Percentiles rank a stretch among this genome's conserved stretches.
These are phyloP conservation scores for Globodera ellingtonae DNA, from an alignment of 1,140 invertebrate genomes.

Conservation along the genomic window DNA sequence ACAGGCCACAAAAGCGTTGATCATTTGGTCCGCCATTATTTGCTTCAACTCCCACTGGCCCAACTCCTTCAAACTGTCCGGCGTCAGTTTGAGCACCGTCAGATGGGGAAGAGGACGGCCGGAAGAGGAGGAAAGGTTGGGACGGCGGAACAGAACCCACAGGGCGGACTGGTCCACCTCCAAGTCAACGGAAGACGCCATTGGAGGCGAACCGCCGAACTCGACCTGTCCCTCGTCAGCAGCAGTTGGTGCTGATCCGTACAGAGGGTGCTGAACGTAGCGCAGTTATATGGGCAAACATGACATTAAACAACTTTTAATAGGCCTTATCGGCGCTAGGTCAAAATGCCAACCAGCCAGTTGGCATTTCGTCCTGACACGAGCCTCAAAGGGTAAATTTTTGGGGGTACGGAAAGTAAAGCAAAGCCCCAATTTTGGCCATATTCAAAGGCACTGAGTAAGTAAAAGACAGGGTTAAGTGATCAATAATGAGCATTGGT, in stretches of 20 bases:
- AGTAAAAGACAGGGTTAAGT: no score
- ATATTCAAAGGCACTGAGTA: no score
- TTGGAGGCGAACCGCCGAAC: not conserved
- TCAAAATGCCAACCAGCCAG: no score
- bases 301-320: no score
- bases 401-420: no score
- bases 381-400: no score
- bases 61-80: constrained; percentile 32
- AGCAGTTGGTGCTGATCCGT: not conserved
- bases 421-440: no score
- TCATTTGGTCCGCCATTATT: not conserved
- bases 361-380: no score
- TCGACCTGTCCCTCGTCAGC: not conserved
- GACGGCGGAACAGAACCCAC: constrained; percentile 29
- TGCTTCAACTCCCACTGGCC: constrained; percentile 29
- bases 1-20: constrained; percentile 30
- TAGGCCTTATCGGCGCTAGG: no score
- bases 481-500: no score
- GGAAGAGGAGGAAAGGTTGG: not conserved
- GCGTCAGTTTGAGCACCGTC: constrained; percentile 35
- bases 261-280: constrained; percentile 7
- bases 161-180: constrained; percentile 34
- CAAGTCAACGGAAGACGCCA: constrained; percentile 28
- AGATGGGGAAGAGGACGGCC: constrained; percentile 2
- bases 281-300: no score